Conservation (phyloP, 92 coral and sea anemone species). For the Micromussa lordhowensis region DNA sequence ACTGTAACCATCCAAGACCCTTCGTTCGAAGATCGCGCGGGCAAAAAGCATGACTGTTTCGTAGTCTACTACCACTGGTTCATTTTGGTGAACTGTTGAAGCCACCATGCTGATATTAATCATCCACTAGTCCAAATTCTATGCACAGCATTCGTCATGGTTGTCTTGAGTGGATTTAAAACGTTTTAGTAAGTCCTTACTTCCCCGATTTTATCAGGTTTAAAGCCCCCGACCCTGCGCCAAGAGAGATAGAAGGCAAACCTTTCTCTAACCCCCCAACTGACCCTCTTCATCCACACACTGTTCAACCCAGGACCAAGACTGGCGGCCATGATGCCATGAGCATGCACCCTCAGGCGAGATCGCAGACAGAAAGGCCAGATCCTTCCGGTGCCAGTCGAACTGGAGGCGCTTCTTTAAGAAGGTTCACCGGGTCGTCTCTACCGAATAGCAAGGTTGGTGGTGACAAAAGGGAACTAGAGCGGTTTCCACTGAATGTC, state of each 20-base stretch:
- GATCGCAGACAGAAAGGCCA: conserved; percentile 94
- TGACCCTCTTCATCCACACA: conserved; percentile 96
- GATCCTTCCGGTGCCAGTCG: conserved; percentile 85
- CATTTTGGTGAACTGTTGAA: no score
- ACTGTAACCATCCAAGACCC: no score
- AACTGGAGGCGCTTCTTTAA: conserved; percentile 82
- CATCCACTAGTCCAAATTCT: background rate
- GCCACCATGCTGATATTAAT: background rate
- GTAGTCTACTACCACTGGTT: no score
- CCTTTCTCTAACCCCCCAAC: conserved; percentile 90
- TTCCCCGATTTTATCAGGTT: conserved; percentile 37
- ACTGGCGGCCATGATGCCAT: conserved; percentile 95
- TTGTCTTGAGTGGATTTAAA: background rate
- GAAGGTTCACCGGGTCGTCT: conserved; percentile 78
- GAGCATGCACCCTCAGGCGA: conserved; percentile 88
- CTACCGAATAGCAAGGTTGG: conserved; percentile 76
- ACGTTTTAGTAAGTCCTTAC: background rate
- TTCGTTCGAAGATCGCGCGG: no score
- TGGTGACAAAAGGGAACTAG: background rate
- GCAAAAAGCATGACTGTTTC: no score
- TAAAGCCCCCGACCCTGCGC: conserved; percentile 72
- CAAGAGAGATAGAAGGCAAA: conserved; percentile 85
- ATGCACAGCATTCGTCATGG: background rate
- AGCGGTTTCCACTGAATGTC: background rate
- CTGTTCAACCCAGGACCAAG: conserved; percentile 89